These are phyloP conservation scores for Hipparchia semele DNA, from an alignment of 2,888 invertebrate genomes.

Conservation along the genomic window DNA sequence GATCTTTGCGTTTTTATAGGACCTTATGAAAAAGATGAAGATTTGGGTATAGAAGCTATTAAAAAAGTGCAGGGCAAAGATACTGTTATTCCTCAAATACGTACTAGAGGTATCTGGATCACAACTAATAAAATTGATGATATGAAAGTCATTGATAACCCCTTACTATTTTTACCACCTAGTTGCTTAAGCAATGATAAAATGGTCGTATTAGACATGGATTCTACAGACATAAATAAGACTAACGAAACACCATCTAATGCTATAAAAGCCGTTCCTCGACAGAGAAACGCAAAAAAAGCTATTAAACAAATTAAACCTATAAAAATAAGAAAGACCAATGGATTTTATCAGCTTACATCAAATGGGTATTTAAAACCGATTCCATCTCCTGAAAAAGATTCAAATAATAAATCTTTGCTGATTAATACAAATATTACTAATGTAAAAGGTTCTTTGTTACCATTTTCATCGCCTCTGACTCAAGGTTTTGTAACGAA, in stretches of 20 bases:
- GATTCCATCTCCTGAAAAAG: constrained; percentile 28
- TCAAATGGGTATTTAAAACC: constrained; percentile 47
- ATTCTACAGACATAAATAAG: not conserved
- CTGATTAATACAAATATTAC: constrained; percentile 12
- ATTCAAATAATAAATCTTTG: constrained; percentile 21
- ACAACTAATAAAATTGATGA: constrained; percentile 68
- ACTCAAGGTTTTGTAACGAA: not conserved
- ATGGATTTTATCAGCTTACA: constrained; percentile 61
- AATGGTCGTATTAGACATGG: constrained; percentile 31
- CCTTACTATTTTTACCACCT: constrained; percentile 62
- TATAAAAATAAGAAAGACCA: constrained; percentile 66
- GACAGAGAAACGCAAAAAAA: constrained; percentile 22
- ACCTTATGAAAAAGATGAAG: constrained; percentile 68
- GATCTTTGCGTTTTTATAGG: constrained; percentile 70
- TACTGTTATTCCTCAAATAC: not conserved
- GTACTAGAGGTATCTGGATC: constrained; percentile 67
- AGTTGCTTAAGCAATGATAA: constrained; percentile 25
- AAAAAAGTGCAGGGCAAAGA: constrained; percentile 55
- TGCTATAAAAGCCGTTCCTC: not conserved
- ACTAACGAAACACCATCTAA: constrained; percentile 12
- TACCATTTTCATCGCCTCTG: not conserved
- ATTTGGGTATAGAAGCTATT: constrained; percentile 69
- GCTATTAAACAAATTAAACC: constrained; percentile 60
- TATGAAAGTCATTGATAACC: constrained; percentile 66
- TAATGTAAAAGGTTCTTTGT: not conserved